Evolutionary conservation across 2,113 vertebrate genomes (phyloP), one percentile per base, ranked within the genome.

Genomic region (Pedionomus torquatus): DNA sequence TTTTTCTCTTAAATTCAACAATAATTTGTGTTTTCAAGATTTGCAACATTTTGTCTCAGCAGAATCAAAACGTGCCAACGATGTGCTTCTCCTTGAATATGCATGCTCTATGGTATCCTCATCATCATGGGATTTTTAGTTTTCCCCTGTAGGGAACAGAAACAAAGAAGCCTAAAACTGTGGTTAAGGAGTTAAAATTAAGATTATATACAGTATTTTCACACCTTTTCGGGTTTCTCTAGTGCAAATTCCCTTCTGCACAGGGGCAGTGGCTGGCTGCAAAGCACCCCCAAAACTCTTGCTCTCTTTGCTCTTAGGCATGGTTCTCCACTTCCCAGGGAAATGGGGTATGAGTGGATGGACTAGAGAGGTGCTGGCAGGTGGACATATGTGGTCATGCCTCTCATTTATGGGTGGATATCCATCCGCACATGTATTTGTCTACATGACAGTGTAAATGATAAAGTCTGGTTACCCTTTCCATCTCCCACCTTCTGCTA

Each of bases 331-430:
- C 37, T 93, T 95, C n/a, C 64, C 46, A 35, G 54, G 57, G 16
- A 80, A 54, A 26, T 23, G 41, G 24, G 14, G 13, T 15, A 23
- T 20, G 64, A 33, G 55, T 24, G 4, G 61, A 19, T 58, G 65
- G 43, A 70, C 23, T 37, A 41, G 37, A 69, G 64, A 75, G 33
- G 35, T 54, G 6, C 17, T 72, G 63, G 35, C 31, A 39, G 49
- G 35, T 1, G 9, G 66, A 15, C 0, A 0, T 24, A 6, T 31
- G 44, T 49, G 49, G 46, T 91, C 1, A 0, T 60, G 28, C 72
- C 17, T 81, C 46, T 69, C 30, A 21, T 48, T 64, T 57, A 15
- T 1, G 31, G 60, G 44, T 37, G 25, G 16, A 57, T 7, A 1
- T 69, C 54, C 18, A 83, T 72, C 69, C 23, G 24, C 7, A 51